Base-by-base conservation (phyloP, 2,888 invertebrate genomes). In the Sicus ferrugineus region DNA sequence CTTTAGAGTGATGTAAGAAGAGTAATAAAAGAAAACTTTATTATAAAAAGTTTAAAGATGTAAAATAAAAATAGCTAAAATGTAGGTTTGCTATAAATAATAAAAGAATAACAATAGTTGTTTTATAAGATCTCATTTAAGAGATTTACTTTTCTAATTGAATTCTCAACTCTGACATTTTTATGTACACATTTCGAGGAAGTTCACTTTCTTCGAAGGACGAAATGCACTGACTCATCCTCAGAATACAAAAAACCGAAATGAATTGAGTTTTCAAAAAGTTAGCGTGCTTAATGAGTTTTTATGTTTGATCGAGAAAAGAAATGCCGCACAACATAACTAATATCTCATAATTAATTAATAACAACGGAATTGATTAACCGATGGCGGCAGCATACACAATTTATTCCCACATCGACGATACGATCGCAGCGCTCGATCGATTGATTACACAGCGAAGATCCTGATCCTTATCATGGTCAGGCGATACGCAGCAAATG, bases 361-460 rank as follows among this genome's bases (percentile, higher is more conserved):
- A 59, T 59, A 67, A 42, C 48, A 59, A 67, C 67, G 21, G 58
- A 67, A 67, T 67, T 67, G 67, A 67, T 67, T 67, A 67, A 58
- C 46, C 19, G 67, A 59, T 67, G 59, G 48, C 48, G 46, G 59
- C 46, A 46, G 67, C 58, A 67, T 67, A 67, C 67, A 48, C 48
- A 67, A 67, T 67, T 67, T 67, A 23, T 67, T 67, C 59, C 50
- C 67, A 67, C 31, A 31, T 26, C 14, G 31, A 14, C 63, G 63
- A 31, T 50, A n/a, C 65, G 31, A 52, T 30, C 65, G 65, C 14
- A 66, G 31, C 31, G 48, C 28, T 30, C 56, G 66, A 56, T 66
- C 66, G 34, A 64, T 30, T 58, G 67, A 67, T 67, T 66, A 38
- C 54, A 48, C 28, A 30, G 19, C 16, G 34, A 26, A 59, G 58